Percentiles rank a stretch among this genome's conserved stretches.
phyloP scores from a whole-genome alignment of 2,888 invertebrate genomes.

The Junonia oenone region DNA sequence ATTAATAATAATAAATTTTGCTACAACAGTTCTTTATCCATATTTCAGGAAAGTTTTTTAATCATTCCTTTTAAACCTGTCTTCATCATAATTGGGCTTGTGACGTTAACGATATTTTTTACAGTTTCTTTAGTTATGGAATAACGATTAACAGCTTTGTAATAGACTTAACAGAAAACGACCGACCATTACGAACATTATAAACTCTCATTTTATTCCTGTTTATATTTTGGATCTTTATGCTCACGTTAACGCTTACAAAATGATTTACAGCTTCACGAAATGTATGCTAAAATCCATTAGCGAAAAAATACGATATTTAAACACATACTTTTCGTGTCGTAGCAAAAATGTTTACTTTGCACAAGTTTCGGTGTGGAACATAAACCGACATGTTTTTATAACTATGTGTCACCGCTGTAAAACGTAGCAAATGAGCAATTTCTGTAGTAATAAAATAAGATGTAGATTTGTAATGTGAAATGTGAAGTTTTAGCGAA shows the following conservation, averaged over 20 bases:
- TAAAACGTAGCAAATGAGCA: slow-evolving; percentile 20
- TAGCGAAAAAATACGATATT: background rate
- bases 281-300: slow-evolving; percentile 8
- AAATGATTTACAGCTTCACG: slow-evolving; percentile 16
- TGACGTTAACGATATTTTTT: too few species aligned
- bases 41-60: too few species aligned
- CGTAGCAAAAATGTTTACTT: slow-evolving; percentile 8
- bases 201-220: background rate
- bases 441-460: slow-evolving; percentile 24
- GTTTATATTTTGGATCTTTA: slow-evolving; percentile 3
- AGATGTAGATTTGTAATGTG: background rate
- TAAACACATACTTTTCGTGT: background rate
- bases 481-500: slow-evolving; percentile 2
- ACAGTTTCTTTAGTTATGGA: background rate
- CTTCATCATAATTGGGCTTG: too few species aligned
- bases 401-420: slow-evolving; percentile 19
- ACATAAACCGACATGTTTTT: slow-evolving; percentile 21
- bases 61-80: too few species aligned
- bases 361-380: slow-evolving; percentile 1
- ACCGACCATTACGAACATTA: background rate
- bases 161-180: background rate
- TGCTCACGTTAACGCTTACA: slow-evolving; percentile 5
- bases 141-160: background rate
- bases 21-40: too few species aligned
- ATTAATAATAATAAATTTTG: too few species aligned